Conservation (phyloP, 1,140 invertebrate species). For the Apis florea region DNA sequence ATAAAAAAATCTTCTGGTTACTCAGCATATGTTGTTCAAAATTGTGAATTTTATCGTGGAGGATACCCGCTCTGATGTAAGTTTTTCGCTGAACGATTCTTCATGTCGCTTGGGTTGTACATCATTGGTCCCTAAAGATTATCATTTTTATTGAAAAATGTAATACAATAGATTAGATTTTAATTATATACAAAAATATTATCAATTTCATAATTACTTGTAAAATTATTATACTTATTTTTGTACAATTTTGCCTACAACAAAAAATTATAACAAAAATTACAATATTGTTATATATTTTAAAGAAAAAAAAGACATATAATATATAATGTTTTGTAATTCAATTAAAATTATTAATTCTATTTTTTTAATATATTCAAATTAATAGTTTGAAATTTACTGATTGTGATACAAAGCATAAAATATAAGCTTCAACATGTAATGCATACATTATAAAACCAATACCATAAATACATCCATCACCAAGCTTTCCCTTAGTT, state of each 20-base stretch:
- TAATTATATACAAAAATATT: background rate
- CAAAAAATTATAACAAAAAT: background rate
- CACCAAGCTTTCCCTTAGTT: constrained; percentile 63
- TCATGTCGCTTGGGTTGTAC: constrained; percentile 72
- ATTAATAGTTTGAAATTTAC: constrained; percentile 18
- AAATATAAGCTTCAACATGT: constrained; percentile 15
- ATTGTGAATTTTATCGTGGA: constrained; percentile 69
- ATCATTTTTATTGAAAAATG: constrained; percentile 11
- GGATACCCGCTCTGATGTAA: constrained; percentile 68
- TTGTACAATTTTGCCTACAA: background rate
- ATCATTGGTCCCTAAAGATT: constrained; percentile 74
- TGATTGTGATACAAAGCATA: constrained; percentile 20
- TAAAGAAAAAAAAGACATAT: too few species aligned
- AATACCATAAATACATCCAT: constrained; percentile 41
- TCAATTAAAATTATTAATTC: background rate
- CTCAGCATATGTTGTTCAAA: constrained; percentile 23
- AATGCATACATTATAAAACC: constrained; percentile 33
- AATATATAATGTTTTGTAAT: too few species aligned
- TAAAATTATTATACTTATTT: constrained; percentile 18
- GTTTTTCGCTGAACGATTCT: constrained; percentile 70
- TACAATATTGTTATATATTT: too few species aligned
- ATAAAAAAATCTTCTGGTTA: constrained; percentile 7
- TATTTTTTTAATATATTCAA: background rate
- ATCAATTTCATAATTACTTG: background rate
- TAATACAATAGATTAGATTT: background rate